A percentile compares a stretch with the other conserved stretches of the same genome.
Conservation (phyloP, 2,888 invertebrate genomes). For the Eurois occulta region DNA sequence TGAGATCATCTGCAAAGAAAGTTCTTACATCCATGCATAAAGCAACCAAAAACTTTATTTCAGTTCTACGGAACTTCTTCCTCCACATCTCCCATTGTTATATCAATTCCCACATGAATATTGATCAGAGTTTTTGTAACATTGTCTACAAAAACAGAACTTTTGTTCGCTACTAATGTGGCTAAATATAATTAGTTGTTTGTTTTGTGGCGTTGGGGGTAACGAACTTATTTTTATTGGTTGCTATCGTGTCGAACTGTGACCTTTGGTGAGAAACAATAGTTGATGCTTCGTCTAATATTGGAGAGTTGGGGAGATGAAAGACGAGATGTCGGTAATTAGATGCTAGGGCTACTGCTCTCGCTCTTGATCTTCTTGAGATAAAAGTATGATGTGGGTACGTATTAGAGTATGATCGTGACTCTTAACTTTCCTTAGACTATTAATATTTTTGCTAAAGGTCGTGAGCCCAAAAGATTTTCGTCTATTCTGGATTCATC, state of each 20-base stretch:
- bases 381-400: background rate
- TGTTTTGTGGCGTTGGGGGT: slow-evolving; percentile 43
- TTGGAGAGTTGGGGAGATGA: slow-evolving; percentile 11
- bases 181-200: slow-evolving; percentile 50
- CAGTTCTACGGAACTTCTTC: background rate
- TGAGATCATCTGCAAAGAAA: background rate
- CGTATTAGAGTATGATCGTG: background rate
- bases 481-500: background rate
- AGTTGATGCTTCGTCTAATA: slow-evolving; percentile 10
- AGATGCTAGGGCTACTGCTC: background rate
- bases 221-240: slow-evolving; percentile 50
- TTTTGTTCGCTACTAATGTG: slow-evolving; percentile 27
- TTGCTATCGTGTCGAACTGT: slow-evolving; percentile 51
- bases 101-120: slow-evolving; percentile 41
- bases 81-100: slow-evolving; percentile 23
- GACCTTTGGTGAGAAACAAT: slow-evolving; percentile 45
- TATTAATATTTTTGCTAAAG: background rate
- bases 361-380: background rate
- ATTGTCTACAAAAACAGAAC: slow-evolving; percentile 18
- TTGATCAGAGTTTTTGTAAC: slow-evolving; percentile 31
- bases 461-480: background rate
- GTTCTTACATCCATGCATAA: background rate
- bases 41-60: background rate
- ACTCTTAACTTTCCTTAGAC: background rate
- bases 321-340: background rate